Conservation (phyloP, 2,888 invertebrate species). For the Hybos culiciformis region DNA sequence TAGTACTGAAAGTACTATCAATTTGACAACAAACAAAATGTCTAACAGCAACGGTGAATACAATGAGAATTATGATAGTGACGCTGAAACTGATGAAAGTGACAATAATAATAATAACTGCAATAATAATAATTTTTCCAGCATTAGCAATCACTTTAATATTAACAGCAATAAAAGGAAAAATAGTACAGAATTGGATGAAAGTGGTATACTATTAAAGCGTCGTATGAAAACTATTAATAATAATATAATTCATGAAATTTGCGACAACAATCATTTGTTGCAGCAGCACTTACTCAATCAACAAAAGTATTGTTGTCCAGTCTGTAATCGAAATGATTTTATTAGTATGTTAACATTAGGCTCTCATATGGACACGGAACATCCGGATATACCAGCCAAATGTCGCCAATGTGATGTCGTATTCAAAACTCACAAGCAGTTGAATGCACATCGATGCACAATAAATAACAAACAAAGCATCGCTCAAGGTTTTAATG, state of each 20-base stretch:
- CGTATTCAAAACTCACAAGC: conserved; percentile 57
- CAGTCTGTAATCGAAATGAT: conserved; percentile 47
- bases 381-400: conserved; percentile 50
- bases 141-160: conserved; percentile 10
- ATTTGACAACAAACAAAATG: neutral
- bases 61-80: conserved; percentile 49
- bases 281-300: neutral
- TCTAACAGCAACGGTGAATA: neutral
- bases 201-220: conserved; percentile 19
- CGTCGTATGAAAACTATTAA: conserved; percentile 29
- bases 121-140: conserved; percentile 16
- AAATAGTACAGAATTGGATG: conserved; percentile 25
- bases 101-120: conserved; percentile 30
- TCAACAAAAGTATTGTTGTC: conserved; percentile 38
- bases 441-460: conserved; percentile 55
- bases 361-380: conserved; percentile 49
- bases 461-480: conserved; percentile 18
- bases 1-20: neutral
- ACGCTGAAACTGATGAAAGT: conserved; percentile 29
- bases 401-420: conserved; percentile 62
- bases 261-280: conserved; percentile 1
- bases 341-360: conserved; percentile 45
- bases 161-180: conserved; percentile 19
- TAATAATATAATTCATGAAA: conserved; percentile 18
- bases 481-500: conserved; percentile 45